Percentiles rank a stretch among this genome's conserved stretches.
Conservation (phyloP, 64 coral and sea anemone genomes). For the Orbicella faveolata region DNA sequence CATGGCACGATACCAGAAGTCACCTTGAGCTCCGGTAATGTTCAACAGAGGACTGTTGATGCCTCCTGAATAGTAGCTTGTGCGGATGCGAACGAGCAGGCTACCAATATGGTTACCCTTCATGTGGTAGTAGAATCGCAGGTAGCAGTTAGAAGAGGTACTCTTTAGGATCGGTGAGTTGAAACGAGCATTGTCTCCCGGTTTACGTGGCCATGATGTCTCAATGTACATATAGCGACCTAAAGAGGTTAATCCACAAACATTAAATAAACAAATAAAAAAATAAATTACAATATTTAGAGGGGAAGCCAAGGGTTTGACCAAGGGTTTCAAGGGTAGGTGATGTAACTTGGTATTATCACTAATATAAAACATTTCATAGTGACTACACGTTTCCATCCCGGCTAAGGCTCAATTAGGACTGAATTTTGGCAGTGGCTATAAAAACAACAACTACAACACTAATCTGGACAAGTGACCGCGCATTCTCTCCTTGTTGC, state of each 20-base stretch:
- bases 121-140: conserved; percentile 99
- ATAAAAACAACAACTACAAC: no score
- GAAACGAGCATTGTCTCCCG: conserved; percentile 83
- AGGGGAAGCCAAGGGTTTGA: no score
- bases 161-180: conserved; percentile 84
- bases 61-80: conserved; percentile 39
- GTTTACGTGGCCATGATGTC: conserved; percentile 87
- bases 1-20: conserved; percentile 85
- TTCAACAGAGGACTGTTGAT: conserved; percentile 74
- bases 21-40: conserved; percentile 80
- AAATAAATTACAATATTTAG: no score
- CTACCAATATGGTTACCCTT: conserved; percentile 84
- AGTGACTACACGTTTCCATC: no score
- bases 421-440: no score
- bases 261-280: no score
- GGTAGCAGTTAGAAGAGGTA: conserved; percentile 63
- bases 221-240: conserved; percentile 95
- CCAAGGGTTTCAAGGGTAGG: no score
- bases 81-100: conserved; percentile 62
- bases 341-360: no score
- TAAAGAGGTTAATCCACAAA: neutral
- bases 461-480: no score
- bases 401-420: no score
- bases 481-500: no score
- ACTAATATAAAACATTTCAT: no score